Conservation (phyloP, 2,113 vertebrate species). For the Isurus oxyrinchus region DNA sequence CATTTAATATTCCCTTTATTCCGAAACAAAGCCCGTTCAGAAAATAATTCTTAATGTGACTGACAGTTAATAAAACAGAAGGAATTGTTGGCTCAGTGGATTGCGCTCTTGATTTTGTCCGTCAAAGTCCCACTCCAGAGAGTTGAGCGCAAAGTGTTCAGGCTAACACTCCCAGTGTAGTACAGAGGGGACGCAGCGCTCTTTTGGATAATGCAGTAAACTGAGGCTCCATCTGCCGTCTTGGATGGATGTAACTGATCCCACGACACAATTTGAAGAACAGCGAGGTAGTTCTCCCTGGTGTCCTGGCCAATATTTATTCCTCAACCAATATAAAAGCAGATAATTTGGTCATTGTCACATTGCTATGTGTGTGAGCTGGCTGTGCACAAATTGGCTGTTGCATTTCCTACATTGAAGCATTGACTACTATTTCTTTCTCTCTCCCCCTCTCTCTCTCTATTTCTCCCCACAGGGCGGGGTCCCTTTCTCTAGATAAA, state of each 20-base stretch:
- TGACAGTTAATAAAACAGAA: neutral
- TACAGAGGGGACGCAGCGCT: neutral
- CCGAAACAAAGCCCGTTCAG: neutral
- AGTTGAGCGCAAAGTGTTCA: neutral
- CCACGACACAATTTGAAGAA: neutral
- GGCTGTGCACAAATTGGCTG: too few relatives aligned
- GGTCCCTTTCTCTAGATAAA: neutral
- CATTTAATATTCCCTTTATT: neutral
- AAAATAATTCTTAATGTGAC: neutral
- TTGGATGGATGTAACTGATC: neutral
- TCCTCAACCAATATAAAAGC: neutral
- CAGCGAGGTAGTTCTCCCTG: neutral
- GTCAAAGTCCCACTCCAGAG: neutral
- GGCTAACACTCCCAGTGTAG: neutral
- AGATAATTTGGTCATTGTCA: neutral
- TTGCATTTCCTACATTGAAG: neutral
- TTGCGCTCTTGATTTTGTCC: neutral
- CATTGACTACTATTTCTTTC: neutral
- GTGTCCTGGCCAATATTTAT: neutral
- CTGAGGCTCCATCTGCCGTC: neutral
- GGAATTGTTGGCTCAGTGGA: neutral
- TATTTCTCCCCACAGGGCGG: neutral
- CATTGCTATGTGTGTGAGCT: neutral
- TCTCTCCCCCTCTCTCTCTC: neutral
- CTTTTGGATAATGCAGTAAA: neutral